A percentile compares a stretch with the other conserved stretches of the same genome.
These are phyloP conservation scores for Cathartes aura DNA, from an alignment of 2,113 vertebrate genomes.

Conservation along the genomic window DNA sequence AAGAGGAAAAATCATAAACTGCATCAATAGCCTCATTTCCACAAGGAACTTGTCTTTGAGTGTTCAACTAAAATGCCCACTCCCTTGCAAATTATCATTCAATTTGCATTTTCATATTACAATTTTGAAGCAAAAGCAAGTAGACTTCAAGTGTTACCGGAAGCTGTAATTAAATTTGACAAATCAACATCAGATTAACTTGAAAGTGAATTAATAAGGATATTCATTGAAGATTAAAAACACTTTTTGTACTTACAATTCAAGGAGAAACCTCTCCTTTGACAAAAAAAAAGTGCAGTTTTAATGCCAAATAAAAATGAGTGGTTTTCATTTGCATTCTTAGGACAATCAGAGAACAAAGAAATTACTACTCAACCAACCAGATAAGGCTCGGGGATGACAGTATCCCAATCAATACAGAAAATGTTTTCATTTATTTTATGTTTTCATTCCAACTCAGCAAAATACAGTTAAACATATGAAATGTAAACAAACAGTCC, in stretches of 20 bases:
- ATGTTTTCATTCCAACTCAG: slow-evolving; percentile 60
- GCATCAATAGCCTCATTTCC: slow-evolving; percentile 88
- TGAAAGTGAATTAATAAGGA: slow-evolving; percentile 95
- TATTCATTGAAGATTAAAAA: slow-evolving; percentile 89
- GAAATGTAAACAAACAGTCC: slow-evolving; percentile 62
- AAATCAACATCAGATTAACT: slow-evolving; percentile 99
- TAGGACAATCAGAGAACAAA: slow-evolving; percentile 83
- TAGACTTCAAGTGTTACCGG: slow-evolving; percentile 96
- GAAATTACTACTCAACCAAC: slow-evolving; percentile 82
- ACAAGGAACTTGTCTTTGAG: slow-evolving; percentile 91
- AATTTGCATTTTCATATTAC: slow-evolving; percentile 99
- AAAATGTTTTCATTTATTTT: slow-evolving; percentile 77
- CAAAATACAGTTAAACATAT: slow-evolving; percentile 68
- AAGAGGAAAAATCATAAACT: slow-evolving; percentile 83
- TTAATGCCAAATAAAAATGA: slow-evolving; percentile 83
- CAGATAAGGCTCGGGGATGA: slow-evolving; percentile 75
- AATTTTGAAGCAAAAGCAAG: slow-evolving; percentile 95
- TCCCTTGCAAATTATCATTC: slow-evolving; percentile 92
- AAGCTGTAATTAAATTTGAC: slow-evolving; percentile 99
- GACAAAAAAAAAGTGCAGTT: slow-evolving; percentile 80
- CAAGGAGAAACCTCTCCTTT: slow-evolving; percentile 82
- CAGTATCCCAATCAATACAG: slow-evolving; percentile 79
- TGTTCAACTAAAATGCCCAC: slow-evolving; percentile 96
- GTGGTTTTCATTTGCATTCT: slow-evolving; percentile 84
- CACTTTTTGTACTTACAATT: slow-evolving; percentile 84